phyloP scores from a whole-genome alignment of 2,113 vertebrate genomes.

The Agelaius tricolor region DNA sequence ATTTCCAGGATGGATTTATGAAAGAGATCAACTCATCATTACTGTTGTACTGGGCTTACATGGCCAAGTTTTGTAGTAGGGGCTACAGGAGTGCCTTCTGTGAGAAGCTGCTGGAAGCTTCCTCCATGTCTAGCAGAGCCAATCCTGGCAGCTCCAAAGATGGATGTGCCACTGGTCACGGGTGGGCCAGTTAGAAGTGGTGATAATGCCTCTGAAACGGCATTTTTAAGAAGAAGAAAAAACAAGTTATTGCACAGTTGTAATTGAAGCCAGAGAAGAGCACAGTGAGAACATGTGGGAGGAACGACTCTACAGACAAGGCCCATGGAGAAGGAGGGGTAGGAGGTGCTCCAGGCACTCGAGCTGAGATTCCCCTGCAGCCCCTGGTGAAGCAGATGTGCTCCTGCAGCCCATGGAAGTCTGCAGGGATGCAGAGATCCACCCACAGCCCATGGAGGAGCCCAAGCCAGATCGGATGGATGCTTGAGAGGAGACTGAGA shows the following conservation, averaged over 20 bases:
- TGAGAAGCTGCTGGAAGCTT: not conserved
- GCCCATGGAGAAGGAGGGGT: not conserved
- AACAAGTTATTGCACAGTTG: not conserved
- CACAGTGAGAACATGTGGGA: not conserved
- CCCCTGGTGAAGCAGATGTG: not conserved
- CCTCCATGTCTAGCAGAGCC: not conserved
- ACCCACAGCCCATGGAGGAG: rapidly evolving
- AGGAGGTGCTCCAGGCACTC: not conserved
- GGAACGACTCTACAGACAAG: too few relatives aligned
- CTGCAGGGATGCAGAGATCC: not conserved
- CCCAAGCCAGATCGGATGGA: rapidly evolving
- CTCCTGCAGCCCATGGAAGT: not conserved
- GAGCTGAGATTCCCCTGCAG: not conserved
- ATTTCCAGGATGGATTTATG: not conserved
- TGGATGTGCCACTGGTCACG: rapidly evolving
- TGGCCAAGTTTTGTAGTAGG: not conserved
- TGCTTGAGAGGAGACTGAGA: not conserved
- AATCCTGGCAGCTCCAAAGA: not conserved
- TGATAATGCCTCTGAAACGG: rapidly evolving
- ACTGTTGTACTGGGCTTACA: not conserved
- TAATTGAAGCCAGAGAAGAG: not conserved
- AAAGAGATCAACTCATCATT: not conserved
- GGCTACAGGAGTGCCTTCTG: not conserved
- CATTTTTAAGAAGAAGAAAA: not conserved
- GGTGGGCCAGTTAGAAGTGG: not conserved